Base-by-base conservation (phyloP, 2,113 vertebrate species). In the Ploceus nigricollis region DNA sequence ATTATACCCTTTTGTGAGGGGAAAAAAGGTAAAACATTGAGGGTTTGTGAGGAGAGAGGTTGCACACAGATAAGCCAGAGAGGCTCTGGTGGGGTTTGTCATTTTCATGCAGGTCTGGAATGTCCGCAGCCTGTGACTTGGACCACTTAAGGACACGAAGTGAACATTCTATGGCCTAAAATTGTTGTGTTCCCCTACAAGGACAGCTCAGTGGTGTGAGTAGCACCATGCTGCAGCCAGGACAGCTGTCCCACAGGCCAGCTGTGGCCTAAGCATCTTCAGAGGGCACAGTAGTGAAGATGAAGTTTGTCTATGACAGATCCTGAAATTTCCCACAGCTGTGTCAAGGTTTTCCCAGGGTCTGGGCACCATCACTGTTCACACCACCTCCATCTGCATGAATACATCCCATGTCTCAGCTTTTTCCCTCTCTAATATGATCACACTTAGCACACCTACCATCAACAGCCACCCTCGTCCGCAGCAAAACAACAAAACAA, bases 401-500 rank as follows among this genome's bases (percentile, higher is more conserved):
- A 3, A 16, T 42, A 47, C 20, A 33, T 37, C 25, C 39, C 33
- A 2, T 50, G 20, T 22, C 79, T 61, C 66, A 70, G 63, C 79
- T 92, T 51, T 78, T 73, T 63, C 44, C 24, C 39, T 78, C 60
- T 66, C 76, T 42, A 27, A 71, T 54, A 63, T 7, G 73, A 91
- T 47, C 47, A 31, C 4, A 4, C 15, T 78, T 61, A 47, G 42
- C 35, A 33, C 56, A 70, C 54, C 50, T 61, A 33, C 58, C 76
- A 56, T 22, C 80, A 78, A 15, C 68, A 87, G 33, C 68, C 31
- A 54, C 69, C 80, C 86, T 90, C 5, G 5, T 73, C 63, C 54
- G 60, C 86, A 92, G 76, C 42, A 66, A 81, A 93, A 87, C 89
- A 89, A 22, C 42, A 66, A 81, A 93, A 87, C 89, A 89, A 22